These are phyloP conservation scores for Nemurella pictetii DNA, from an alignment of 2,888 invertebrate genomes.

Conservation along the genomic window DNA sequence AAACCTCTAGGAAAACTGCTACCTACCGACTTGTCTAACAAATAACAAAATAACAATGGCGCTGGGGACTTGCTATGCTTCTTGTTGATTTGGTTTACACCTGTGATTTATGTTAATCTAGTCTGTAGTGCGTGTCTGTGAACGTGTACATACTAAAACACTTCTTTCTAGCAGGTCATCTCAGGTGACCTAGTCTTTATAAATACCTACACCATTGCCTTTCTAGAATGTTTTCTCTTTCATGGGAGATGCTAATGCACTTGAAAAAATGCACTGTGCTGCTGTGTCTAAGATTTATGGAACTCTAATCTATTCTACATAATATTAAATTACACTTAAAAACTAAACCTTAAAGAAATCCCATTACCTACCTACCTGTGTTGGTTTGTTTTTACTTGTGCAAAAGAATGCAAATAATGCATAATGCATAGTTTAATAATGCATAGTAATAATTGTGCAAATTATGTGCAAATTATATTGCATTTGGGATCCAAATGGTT, in stretches of 20 bases:
- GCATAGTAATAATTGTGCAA: too few species aligned
- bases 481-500: too few species aligned
- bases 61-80: background rate
- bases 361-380: too few species aligned
- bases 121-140: background rate
- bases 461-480: too few species aligned
- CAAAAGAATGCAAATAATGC: too few species aligned
- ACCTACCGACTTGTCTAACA: background rate
- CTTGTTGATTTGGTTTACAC: background rate
- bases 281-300: too few species aligned
- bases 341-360: too few species aligned
- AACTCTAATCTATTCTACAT: too few species aligned
- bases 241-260: background rate
- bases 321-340: too few species aligned
- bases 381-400: too few species aligned
- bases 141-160: background rate
- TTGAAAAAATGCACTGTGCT: too few species aligned
- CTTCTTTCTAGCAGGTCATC: background rate
- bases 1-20: background rate
- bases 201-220: background rate
- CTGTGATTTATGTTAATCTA: background rate
- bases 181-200: background rate
- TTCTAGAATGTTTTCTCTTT: background rate
- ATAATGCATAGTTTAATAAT: too few species aligned
- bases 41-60: background rate